Evolutionary conservation across 1,140 invertebrate genomes (phyloP).

Genomic region (Harlomillsia oculata): DNA sequence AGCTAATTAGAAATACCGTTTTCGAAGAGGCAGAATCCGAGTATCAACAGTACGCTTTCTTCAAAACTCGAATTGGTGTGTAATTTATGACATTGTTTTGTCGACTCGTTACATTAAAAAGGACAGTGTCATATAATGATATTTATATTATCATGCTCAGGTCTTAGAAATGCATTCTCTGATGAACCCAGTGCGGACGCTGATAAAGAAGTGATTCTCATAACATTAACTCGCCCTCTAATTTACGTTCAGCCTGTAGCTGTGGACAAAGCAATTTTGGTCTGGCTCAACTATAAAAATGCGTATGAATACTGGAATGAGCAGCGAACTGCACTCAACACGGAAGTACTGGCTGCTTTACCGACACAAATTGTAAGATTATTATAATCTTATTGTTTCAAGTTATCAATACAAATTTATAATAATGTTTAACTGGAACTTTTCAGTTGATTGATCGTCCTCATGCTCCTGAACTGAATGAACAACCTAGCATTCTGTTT

Average conservation of each 20-base stretch:
- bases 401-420: neutral
- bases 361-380: constrained; percentile 36
- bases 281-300: constrained; percentile 97
- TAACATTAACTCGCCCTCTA: constrained; percentile 78
- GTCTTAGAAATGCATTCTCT: constrained; percentile 68
- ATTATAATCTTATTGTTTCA: neutral
- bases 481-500: constrained; percentile 75
- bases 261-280: constrained; percentile 89
- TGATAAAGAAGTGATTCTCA: constrained; percentile 88
- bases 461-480: constrained; percentile 14
- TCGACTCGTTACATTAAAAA: neutral
- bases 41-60: constrained; percentile 94
- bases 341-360: constrained; percentile 71
- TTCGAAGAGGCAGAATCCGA: constrained; percentile 95
- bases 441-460: constrained; percentile 21
- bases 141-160: constrained; percentile 35
- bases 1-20: constrained; percentile 81
- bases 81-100: neutral
- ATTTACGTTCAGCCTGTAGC: constrained; percentile 92
- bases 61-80: constrained; percentile 78
- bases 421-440: neutral
- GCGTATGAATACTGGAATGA: constrained; percentile 99
- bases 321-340: constrained; percentile 76
- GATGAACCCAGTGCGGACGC: constrained; percentile 66
- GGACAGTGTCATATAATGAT: neutral